Evolutionary conservation across 2,797 vertebrate species (phyloP).

Genomic region (Gymnocypris eckloni): DNA sequence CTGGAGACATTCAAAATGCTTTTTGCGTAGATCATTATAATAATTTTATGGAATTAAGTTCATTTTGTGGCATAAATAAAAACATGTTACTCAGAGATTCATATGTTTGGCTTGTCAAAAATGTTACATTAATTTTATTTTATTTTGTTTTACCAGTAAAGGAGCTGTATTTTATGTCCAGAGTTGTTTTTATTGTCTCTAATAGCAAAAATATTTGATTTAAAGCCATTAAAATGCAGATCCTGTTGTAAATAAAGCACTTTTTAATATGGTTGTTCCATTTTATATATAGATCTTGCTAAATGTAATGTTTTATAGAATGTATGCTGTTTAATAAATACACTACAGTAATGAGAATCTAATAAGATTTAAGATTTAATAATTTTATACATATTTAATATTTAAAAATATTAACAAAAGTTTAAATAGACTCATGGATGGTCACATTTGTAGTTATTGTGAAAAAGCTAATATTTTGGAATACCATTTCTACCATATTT

Average conservation of each 20-base stretch:
- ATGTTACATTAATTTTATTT: not conserved
- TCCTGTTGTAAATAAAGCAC: not conserved
- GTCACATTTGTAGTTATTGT: not conserved
- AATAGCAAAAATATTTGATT: not conserved
- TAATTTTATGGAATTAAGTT: not conserved
- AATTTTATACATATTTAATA: not conserved
- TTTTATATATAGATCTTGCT: not conserved
- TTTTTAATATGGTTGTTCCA: not conserved
- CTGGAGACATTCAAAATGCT: too few relatives aligned
- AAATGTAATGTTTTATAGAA: not conserved
- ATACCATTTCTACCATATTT: not conserved
- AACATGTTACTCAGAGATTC: not conserved
- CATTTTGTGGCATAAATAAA: not conserved
- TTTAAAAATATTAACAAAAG: not conserved
- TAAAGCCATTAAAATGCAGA: not conserved
- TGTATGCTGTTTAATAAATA: not conserved
- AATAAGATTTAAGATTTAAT: not conserved
- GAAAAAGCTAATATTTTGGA: not conserved
- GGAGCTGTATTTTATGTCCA: not conserved
- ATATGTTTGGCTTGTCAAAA: not conserved
- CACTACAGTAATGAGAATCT: not conserved
- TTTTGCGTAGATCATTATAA: not conserved
- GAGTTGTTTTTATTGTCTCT: not conserved
- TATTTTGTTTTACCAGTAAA: not conserved
- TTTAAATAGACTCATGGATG: not conserved